phyloP scores from a whole-genome alignment of 92 coral and sea anemone species.

The Palythoa grandis region DNA sequence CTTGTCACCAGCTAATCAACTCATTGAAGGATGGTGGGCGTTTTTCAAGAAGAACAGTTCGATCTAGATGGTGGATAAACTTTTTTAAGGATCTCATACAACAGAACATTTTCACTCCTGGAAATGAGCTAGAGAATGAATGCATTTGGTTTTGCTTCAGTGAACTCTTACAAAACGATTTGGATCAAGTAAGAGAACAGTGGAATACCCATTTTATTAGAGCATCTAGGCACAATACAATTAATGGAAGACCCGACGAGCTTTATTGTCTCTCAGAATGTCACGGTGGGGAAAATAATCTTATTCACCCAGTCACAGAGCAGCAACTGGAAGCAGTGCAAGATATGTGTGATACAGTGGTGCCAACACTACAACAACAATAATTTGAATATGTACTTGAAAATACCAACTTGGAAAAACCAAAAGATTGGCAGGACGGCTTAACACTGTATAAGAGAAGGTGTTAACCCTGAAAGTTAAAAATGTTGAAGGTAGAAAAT shows the following conservation, averaged over 20 bases:
- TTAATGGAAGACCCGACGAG: neutral
- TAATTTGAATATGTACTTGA: neutral
- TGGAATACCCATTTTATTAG: neutral
- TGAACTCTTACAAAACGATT: conserved; percentile 36
- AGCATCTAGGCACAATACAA: neutral
- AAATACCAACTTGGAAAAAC: neutral
- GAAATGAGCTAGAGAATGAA: conserved; percentile 40
- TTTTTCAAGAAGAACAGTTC: conserved; percentile 29
- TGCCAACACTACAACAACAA: neutral
- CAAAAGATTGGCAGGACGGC: neutral
- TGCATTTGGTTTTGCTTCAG: conserved; percentile 54
- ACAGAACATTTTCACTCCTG: conserved; percentile 25
- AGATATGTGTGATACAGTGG: neutral
- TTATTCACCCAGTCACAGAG: neutral
- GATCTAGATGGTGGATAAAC: conserved; percentile 53
- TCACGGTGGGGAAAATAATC: neutral
- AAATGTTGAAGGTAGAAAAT: neutral
- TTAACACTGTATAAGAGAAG: neutral
- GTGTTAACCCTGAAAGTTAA: neutral
- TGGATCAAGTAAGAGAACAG: conserved; percentile 31
- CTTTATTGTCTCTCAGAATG: neutral
- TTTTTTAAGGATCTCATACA: conserved; percentile 50
- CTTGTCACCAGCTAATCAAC: conserved; percentile 35
- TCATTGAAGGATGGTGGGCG: conserved; percentile 53
- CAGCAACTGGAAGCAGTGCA: neutral